Conservation (phyloP, 2,888 invertebrate species). For the Ochropleura plecta region DNA sequence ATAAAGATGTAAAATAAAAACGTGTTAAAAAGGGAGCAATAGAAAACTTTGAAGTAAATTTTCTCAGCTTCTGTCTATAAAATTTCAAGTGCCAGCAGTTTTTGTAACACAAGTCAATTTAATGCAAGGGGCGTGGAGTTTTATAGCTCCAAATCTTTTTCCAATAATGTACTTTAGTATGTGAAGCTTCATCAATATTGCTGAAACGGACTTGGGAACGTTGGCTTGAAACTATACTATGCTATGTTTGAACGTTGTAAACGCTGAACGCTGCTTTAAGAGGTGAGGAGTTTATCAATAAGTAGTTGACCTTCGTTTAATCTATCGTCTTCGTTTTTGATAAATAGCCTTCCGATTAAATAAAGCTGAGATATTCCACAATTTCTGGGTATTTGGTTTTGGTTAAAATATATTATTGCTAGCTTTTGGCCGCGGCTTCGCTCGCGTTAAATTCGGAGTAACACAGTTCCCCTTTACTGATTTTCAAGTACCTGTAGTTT, state of each 20-base stretch:
- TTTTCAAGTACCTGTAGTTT: no score
- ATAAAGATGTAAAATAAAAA: not conserved
- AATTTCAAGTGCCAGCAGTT: constrained; percentile 48
- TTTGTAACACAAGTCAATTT: constrained; percentile 53
- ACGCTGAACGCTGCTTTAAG: not conserved
- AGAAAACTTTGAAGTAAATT: not conserved
- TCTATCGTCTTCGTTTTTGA: not conserved
- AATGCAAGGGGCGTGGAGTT: constrained; percentile 50
- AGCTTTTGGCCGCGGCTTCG: no score
- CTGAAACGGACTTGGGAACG: constrained; percentile 26
- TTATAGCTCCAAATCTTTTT: constrained; percentile 63
- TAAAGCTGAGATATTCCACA: no score
- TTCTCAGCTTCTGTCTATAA: constrained; percentile 25
- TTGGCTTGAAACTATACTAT: constrained; percentile 25
- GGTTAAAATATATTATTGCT: no score
- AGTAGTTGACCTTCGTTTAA: constrained; percentile 2
- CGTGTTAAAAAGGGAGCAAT: not conserved
- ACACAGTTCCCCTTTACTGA: no score
- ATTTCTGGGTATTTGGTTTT: no score
- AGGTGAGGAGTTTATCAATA: constrained; percentile 2
- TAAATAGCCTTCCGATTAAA: not conserved
- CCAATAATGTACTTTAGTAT: constrained; percentile 61
- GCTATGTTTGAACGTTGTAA: constrained; percentile 11
- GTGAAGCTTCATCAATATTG: constrained; percentile 50
- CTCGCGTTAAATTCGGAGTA: no score